Evolutionary conservation across 1,140 invertebrate genomes (phyloP), one percentile per base, ranked within the genome.

Genomic region (Lutraria rhynchaena): DNA sequence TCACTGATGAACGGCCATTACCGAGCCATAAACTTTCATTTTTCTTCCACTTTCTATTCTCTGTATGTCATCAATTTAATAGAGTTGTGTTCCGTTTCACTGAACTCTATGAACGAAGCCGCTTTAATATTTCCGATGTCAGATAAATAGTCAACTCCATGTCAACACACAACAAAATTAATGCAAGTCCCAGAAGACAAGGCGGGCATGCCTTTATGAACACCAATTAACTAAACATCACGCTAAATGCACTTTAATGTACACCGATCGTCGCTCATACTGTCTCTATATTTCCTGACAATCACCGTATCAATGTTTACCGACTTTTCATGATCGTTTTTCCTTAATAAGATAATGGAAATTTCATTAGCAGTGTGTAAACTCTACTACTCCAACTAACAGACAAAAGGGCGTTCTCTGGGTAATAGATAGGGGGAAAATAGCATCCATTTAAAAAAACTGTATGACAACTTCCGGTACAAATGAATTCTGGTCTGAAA

Each of bases 171-270:
- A 37, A 41, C 31, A 22, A 57, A 71, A 71, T 71, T 71, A 71
- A 71, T 55, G 49, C 31, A 5, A 15, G 31, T 27, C 9, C 71
- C 19, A 37, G 35, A 44, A 33, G 71, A 58, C 55, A 55, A 60
- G 33, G 22, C n/a, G n/a, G 35, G 29, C 57, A 53, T 61, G 71
- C 57, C 41, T 55, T 53, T 75, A 58, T 75, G 74, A 77, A 55
- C 74, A 55, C 11, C 74, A 77, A 77, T 77, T 63, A 77, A 61
- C 57, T 58, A 58, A 46, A 75, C 55, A 75, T 58, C 74, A 77
- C 74, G 74, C 74, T 77, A 77, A 77, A 58, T 63, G 74, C 74
- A 77, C 58, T 77, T 77, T 77, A 77, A 77, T 77, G 60, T 60
- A n/a, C 35, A 19, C 15, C 15, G 44, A 53, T 31, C 74, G 35